phyloP scores from a whole-genome alignment of 2,797 vertebrate species.

The Lacerta bilineata region DNA sequence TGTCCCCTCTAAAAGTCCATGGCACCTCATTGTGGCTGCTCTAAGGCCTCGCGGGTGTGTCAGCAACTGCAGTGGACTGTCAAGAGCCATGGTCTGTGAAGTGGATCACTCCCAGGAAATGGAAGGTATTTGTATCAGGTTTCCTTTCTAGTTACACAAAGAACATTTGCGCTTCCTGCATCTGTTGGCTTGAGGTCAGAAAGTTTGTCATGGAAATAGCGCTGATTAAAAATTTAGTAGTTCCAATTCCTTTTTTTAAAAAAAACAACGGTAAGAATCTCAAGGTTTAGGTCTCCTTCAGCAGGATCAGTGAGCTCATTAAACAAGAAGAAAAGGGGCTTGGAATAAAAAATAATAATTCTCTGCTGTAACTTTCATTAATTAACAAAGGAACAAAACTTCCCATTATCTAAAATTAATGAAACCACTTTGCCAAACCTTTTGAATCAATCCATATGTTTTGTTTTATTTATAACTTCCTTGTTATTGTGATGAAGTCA shows the following conservation, averaged over 20 bases:
- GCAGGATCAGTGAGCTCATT: constrained; percentile 44
- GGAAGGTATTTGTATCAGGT: constrained; percentile 29
- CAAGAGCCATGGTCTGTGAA: background rate
- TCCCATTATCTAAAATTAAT: constrained; percentile 35
- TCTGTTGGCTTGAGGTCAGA: constrained; percentile 55
- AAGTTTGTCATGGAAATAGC: constrained; percentile 51
- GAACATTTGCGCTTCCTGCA: constrained; percentile 16
- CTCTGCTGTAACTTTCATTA: constrained; percentile 49
- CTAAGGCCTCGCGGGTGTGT: background rate
- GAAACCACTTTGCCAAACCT: constrained; percentile 17
- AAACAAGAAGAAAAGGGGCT: constrained; percentile 48
- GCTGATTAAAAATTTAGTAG: constrained; percentile 63
- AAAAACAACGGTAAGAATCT: background rate
- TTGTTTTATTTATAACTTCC: constrained; percentile 53
- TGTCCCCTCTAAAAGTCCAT: constrained; percentile 25
- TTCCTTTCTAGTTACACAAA: constrained; percentile 1
- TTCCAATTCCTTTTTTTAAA: constrained; percentile 16
- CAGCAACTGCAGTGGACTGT: background rate
- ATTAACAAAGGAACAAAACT: constrained; percentile 29
- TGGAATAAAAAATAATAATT: constrained; percentile 42
- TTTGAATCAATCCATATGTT: constrained; percentile 34
- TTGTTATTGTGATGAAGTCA: constrained; percentile 13
- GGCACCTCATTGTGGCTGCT: background rate
- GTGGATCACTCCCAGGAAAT: background rate
- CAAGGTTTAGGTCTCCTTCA: constrained; percentile 47